Evolutionary conservation across 2,113 vertebrate species (phyloP).

Genomic region (Donacobius atricapilla): DNA sequence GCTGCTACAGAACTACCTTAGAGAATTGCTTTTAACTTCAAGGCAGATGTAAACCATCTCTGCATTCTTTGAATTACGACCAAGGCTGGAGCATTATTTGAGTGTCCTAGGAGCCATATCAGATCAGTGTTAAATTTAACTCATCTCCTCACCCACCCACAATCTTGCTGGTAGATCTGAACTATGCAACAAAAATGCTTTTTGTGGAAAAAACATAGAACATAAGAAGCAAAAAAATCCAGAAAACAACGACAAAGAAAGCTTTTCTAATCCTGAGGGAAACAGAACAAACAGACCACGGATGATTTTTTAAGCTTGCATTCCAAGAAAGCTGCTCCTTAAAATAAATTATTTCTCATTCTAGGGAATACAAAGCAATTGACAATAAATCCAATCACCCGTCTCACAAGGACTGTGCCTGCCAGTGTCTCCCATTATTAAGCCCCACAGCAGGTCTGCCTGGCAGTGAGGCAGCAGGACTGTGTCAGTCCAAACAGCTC

Average conservation of each 20-base stretch:
- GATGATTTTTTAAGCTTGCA: not conserved
- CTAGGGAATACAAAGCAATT: not conserved
- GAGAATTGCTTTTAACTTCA: not conserved
- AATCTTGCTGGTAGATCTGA: not conserved
- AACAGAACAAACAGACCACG: not conserved
- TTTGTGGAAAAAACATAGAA: not conserved
- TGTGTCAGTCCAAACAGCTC: not conserved
- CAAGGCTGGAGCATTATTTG: not conserved
- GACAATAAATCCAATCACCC: not conserved
- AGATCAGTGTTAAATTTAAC: not conserved
- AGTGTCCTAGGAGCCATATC: not conserved
- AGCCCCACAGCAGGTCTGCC: not conserved
- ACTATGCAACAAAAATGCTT: not conserved
- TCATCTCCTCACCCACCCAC: not conserved
- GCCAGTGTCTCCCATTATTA: not conserved
- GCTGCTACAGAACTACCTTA: not conserved
- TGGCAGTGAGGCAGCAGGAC: not conserved
- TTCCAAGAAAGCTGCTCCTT: not conserved
- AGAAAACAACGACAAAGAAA: not conserved
- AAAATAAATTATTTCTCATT: slow-evolving; percentile 7
- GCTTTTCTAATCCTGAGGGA: not conserved
- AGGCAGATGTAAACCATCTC: not conserved
- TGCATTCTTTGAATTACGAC: not conserved
- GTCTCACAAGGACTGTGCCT: not conserved
- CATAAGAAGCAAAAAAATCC: not conserved